phyloP scores from a whole-genome alignment of 2,113 vertebrate species.

The Cepphus grylle region DNA sequence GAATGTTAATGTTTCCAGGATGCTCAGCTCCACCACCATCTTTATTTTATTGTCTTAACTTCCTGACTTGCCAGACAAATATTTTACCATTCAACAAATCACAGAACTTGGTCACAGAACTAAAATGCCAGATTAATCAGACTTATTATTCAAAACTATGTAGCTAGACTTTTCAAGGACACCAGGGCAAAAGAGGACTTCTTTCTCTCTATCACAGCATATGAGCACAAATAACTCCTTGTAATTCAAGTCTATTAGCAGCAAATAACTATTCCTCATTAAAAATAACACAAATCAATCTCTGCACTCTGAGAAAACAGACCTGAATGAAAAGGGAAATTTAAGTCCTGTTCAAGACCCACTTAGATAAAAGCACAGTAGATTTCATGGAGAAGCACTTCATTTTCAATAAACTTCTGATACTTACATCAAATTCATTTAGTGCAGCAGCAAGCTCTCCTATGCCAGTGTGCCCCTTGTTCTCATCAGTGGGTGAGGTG shows the following conservation, averaged over 20 bases:
- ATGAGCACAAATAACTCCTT: background rate
- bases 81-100: background rate
- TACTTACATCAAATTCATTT: slow-evolving; percentile 98
- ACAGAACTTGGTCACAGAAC: background rate
- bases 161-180: background rate
- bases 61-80: background rate
- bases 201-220: background rate
- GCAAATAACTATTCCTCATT: background rate
- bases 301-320: background rate
- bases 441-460: slow-evolving; percentile 95
- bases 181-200: background rate
- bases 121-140: background rate
- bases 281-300: background rate
- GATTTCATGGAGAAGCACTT: background rate
- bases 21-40: background rate
- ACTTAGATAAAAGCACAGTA: background rate
- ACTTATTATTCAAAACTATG: background rate
- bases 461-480: slow-evolving; percentile 94
- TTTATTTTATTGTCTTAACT: background rate
- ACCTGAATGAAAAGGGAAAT: background rate
- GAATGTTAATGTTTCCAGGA: background rate
- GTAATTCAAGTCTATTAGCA: background rate
- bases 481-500: slow-evolving; percentile 92
- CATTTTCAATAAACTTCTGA: background rate
- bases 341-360: background rate